Conservation (phyloP, 2,888 invertebrate genomes). For the Tenthredo scrophulariae region DNA sequence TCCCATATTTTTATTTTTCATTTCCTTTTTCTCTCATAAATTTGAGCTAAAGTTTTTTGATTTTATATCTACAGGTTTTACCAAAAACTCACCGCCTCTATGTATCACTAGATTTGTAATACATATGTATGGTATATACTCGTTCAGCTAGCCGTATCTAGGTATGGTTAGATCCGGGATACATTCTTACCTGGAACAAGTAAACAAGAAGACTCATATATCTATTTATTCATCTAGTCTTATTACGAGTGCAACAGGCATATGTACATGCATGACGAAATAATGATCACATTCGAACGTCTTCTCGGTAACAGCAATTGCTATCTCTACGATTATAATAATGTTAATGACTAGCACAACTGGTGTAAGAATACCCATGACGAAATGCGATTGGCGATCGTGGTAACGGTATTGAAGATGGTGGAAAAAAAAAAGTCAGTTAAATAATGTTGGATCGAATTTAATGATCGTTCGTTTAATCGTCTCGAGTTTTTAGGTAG, state of each 20-base stretch:
- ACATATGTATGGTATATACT: not conserved
- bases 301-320: not conserved
- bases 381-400: not conserved
- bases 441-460: not conserved
- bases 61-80: not conserved
- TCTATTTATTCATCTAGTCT: not conserved
- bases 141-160: not conserved
- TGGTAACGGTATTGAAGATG: not conserved
- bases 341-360: not conserved
- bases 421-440: not conserved
- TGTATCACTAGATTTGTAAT: not conserved
- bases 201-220: conserved; percentile 51
- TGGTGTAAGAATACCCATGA: not conserved
- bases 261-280: not conserved
- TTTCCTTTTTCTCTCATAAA: not conserved
- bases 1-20: not conserved
- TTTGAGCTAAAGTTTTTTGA: not conserved
- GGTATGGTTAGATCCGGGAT: conserved; percentile 16
- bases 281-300: not conserved
- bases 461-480: not conserved
- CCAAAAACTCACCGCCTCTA: conserved; percentile 32
- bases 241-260: not conserved
- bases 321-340: not conserved
- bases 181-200: conserved; percentile 71
- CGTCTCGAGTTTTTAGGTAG: not conserved